Percentiles rank a stretch among this genome's conserved stretches.
Conservation (phyloP, 2,113 vertebrate genomes). For the Abramis brama region DNA sequence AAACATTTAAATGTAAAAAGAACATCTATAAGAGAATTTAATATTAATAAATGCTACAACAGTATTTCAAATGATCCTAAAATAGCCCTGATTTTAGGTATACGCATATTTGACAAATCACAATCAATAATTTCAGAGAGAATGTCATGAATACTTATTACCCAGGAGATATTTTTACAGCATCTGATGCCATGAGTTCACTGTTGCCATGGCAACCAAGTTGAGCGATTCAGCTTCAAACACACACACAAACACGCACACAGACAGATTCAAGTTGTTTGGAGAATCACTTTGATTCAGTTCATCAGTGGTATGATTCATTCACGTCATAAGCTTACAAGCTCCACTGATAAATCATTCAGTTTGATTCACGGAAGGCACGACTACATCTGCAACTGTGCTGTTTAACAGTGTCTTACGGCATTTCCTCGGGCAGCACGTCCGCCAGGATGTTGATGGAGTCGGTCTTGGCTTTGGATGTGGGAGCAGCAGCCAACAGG, state of each 20-base stretch:
- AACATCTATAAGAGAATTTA: too few species aligned
- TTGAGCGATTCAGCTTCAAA: background rate
- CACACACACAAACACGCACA: too few species aligned
- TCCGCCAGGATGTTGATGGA: conserved; percentile 98
- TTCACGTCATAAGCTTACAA: background rate
- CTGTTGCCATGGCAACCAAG: background rate
- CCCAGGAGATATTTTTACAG: conserved; percentile 1
- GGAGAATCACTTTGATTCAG: background rate
- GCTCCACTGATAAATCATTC: background rate
- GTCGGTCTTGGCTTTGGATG: conserved; percentile 98
- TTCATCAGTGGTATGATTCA: background rate
- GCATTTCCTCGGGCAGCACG: conserved; percentile 97
- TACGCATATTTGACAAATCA: background rate
- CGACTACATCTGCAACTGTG: background rate
- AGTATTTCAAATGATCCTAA: background rate
- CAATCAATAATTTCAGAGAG: background rate
- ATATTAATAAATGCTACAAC: background rate
- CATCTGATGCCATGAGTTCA: background rate
- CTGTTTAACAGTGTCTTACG: conserved; percentile 81
- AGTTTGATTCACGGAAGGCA: background rate
- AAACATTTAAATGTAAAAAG: background rate
- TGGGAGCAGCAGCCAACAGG: conserved; percentile 93
- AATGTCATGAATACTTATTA: background rate
- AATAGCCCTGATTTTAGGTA: background rate
- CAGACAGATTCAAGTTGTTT: background rate